These are phyloP conservation scores for Cephus sareptanus DNA, from an alignment of 2,888 invertebrate genomes.

Conservation along the genomic window DNA sequence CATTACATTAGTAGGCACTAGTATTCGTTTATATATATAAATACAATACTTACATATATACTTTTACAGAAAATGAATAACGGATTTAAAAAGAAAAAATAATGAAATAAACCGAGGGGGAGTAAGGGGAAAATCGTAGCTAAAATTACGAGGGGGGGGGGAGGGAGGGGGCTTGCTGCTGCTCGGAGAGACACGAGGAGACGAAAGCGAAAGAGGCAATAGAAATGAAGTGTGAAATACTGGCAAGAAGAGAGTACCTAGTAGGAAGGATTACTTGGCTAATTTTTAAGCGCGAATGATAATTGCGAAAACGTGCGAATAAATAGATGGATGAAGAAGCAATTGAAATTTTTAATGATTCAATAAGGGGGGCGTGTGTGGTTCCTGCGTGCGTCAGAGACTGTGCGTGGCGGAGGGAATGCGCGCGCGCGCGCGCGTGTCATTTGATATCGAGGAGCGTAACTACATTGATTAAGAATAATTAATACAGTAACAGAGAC, in stretches of 20 bases:
- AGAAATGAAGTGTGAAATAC: background rate
- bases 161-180: background rate
- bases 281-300: background rate
- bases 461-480: constrained; percentile 39
- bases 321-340: background rate
- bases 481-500: constrained; percentile 27
- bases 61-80: constrained; percentile 23
- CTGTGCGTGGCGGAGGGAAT: background rate
- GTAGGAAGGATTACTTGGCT: background rate
- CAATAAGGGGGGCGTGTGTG: background rate
- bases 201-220: background rate
- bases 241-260: background rate
- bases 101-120: background rate
- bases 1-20: constrained; percentile 60
- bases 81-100: background rate
- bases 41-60: constrained; percentile 21
- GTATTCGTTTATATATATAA: constrained; percentile 56
- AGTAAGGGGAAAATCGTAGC: background rate
- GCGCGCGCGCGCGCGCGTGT: background rate
- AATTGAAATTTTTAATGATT: background rate
- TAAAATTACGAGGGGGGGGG: background rate
- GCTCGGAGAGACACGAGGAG: background rate
- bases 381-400: background rate
- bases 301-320: background rate
- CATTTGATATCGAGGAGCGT: constrained; percentile 15